These are phyloP conservation scores for Cricetomys ansorgei DNA, from an alignment of 2,113 vertebrate genomes.

Conservation along the genomic window DNA sequence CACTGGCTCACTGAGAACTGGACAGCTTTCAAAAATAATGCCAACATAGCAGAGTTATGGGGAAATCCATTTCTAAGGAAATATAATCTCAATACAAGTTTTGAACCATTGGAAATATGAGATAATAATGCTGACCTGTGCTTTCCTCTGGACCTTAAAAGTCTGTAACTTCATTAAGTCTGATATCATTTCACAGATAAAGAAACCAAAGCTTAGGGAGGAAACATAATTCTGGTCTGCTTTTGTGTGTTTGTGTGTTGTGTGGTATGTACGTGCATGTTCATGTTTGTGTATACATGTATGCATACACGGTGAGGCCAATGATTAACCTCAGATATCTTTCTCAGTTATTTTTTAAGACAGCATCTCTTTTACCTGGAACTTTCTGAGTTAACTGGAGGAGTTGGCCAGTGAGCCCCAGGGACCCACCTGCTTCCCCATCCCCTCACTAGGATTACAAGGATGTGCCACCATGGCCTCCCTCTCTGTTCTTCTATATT, in stretches of 20 bases:
- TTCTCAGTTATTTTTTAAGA: not conserved
- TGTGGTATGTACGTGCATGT: no score
- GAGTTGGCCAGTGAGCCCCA: not conserved
- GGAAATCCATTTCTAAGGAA: conserved; percentile 28
- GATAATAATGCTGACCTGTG: not conserved
- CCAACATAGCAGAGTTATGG: not conserved
- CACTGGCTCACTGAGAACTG: not conserved
- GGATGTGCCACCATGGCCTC: no score
- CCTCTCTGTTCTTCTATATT: no score
- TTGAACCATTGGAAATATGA: not conserved
- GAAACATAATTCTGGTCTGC: not conserved
- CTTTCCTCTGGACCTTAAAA: not conserved
- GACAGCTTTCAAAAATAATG: conserved; percentile 50
- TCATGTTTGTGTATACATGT: no score
- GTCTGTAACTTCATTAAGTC: not conserved
- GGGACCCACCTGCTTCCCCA: no score
- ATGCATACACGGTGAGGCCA: no score
- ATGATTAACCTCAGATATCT: not conserved
- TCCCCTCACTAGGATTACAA: not conserved
- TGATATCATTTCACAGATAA: not conserved
- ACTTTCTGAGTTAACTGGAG: not conserved
- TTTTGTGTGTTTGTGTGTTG: not conserved
- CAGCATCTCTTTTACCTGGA: not conserved
- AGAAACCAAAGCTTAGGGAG: not conserved
- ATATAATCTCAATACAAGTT: not conserved